Conservation (phyloP, 2,797 vertebrate species). For the Hoplostethus atlanticus region DNA sequence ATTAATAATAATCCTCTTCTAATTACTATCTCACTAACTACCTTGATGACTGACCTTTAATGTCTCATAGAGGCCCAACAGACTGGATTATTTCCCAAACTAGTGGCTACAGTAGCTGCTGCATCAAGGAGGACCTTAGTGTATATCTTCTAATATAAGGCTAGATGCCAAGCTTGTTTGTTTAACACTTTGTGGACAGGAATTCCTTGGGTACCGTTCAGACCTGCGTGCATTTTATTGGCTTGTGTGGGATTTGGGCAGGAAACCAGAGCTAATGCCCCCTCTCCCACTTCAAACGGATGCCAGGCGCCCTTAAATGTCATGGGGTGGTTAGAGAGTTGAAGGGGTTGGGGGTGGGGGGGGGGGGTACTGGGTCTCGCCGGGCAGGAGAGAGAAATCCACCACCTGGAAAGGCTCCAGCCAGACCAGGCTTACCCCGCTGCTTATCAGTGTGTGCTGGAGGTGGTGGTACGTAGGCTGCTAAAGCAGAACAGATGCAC, state of each 20-base stretch:
- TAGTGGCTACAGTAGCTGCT: slow-evolving; percentile 5
- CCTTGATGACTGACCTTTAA: slow-evolving; percentile 34
- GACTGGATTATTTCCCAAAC: slow-evolving; percentile 4
- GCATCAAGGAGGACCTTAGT: not conserved
- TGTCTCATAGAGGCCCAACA: not conserved
- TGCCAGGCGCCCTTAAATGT: slow-evolving; percentile 86
- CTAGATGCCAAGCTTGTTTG: slow-evolving; percentile 73
- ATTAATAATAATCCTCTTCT: slow-evolving; percentile 31
- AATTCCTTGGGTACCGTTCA: slow-evolving; percentile 78
- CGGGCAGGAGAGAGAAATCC: slow-evolving; percentile 60
- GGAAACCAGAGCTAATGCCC: slow-evolving; percentile 87
- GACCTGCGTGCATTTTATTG: slow-evolving; percentile 81
- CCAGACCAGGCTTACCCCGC: slow-evolving; percentile 54
- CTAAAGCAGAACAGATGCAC: slow-evolving; percentile 84
- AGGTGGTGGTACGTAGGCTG: slow-evolving; percentile 63
- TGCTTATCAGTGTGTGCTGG: slow-evolving; percentile 78
- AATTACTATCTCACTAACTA: slow-evolving; percentile 25
- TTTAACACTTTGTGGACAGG: slow-evolving; percentile 73
- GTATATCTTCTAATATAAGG: slow-evolving; percentile 39
- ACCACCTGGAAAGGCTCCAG: slow-evolving; percentile 50
- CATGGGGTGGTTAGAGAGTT: slow-evolving; percentile 78
- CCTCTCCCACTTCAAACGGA: slow-evolving; percentile 86
- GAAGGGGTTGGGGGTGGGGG: slow-evolving; percentile 57
- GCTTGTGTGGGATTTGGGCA: slow-evolving; percentile 85
- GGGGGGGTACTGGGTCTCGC: slow-evolving; percentile 44